Conservation (phyloP, 2,797 vertebrate genomes). For the Enteromius argenteus region DNA sequence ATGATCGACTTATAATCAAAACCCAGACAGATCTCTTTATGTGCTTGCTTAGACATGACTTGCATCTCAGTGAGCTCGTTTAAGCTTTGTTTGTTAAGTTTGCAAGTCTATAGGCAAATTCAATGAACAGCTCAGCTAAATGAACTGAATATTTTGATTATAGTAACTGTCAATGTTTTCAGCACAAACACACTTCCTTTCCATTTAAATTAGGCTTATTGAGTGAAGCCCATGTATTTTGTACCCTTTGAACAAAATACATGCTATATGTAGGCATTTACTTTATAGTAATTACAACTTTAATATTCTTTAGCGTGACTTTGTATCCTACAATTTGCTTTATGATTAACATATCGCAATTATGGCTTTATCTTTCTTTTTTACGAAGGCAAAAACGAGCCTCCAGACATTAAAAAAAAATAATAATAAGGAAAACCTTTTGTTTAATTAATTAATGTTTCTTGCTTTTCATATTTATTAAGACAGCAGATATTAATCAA, state of each 20-base stretch:
- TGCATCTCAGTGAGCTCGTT: not conserved
- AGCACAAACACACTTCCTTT: not conserved
- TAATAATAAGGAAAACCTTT: not conserved
- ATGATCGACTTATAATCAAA: conserved; percentile 50
- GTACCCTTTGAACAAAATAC: not conserved
- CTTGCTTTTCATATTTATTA: not conserved
- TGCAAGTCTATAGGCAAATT: not conserved
- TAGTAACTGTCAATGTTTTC: not conserved
- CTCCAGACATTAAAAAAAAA: not conserved
- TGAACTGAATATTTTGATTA: not conserved
- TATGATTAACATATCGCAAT: not conserved
- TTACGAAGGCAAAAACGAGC: not conserved
- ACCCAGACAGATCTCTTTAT: conserved; percentile 40
- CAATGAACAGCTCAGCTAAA: not conserved
- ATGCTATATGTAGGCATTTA: not conserved
- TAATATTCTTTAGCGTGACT: not conserved
- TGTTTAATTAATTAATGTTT: not conserved
- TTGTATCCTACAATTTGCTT: not conserved
- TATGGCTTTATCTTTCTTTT: not conserved
- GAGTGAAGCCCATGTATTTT: not conserved
- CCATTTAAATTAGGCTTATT: not conserved
- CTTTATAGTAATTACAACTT: not conserved
- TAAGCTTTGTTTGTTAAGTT: conserved; percentile 34
- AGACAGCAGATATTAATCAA: not conserved
- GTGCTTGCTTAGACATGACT: conserved; percentile 12